Evolutionary conservation across 1,140 invertebrate species (phyloP), one percentile per base, ranked within the genome.

Genomic region (Hestina assimilis): DNA sequence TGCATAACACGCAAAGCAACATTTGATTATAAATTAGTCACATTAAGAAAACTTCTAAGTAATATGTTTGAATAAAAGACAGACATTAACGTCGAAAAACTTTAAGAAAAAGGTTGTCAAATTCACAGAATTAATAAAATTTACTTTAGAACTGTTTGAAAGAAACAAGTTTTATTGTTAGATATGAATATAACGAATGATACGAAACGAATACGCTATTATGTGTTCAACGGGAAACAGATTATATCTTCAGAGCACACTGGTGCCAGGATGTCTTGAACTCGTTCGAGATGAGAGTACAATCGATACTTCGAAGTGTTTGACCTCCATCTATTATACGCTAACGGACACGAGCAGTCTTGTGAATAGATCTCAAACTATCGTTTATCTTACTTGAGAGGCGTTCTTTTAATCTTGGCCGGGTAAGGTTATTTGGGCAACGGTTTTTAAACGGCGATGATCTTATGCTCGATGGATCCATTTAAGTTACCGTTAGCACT

Each of bases 321-420:
- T 73, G 77, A 79, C 75, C 79, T 83, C 73, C 53, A 54, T 69
- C 57, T 59, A 81, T 79, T 77, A 66, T 40, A n/a, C 29, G 58
- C 38, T 51, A 56, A 68, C 46, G 56, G 42, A 62, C 56, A 63
- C 38, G 31, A 57, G 38, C 38, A 43, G 50, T 42, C 43, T 56
- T 50, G 35, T 66, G 52, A 56, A 59, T 57, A 54, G 63, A 52
- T 69, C 61, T 64, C 42, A 72, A 77, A 72, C 62, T 52, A 50
- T 46, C 53, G 19, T 33, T 51, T 51, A 33, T 23, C 41, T 43
- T 38, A 28, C 23, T 53, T 52, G 2, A 43, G 42, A 26, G 15
- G n/a, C 19, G 51, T 11, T 24, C 12, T 33, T 29, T 12, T 26
- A 12, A 35, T 35, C 21, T 24, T 42, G 52, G 11, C 46, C 31